A percentile compares a stretch with the other conserved stretches of the same genome.
phyloP scores from a whole-genome alignment of 2,113 vertebrate species.

The Rhinopithecus roxellana region DNA sequence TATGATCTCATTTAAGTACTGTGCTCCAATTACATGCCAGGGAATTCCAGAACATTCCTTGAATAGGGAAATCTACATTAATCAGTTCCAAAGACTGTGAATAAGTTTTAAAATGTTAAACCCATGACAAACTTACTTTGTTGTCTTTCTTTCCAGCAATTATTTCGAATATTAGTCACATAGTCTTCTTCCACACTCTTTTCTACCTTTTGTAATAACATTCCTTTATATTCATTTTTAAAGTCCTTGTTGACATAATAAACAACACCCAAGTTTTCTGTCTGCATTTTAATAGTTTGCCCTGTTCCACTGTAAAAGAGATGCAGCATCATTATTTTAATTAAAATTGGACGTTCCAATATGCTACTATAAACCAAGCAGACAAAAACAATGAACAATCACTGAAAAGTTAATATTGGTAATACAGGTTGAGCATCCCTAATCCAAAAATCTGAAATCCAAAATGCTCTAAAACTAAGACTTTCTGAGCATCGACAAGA shows the following conservation, averaged over 20 bases:
- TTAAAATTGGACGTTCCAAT: slow-evolving; percentile 17
- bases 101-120: background rate
- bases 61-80: background rate
- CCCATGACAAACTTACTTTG: slow-evolving; percentile 89
- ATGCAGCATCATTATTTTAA: slow-evolving; percentile 47
- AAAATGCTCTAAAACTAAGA: background rate
- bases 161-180: slow-evolving; percentile 95
- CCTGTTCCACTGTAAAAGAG: slow-evolving; percentile 90
- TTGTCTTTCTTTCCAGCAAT: slow-evolving; percentile 98
- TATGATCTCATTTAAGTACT: background rate
- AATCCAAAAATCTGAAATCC: background rate
- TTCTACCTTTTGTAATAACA: slow-evolving; percentile 93
- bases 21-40: background rate
- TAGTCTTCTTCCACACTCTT: slow-evolving; percentile 98
- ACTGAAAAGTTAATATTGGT: slow-evolving; percentile 8
- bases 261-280: slow-evolving; percentile 92
- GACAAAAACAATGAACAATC: slow-evolving; percentile 26
- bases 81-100: slow-evolving; percentile 28
- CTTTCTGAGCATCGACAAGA: background rate
- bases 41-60: background rate
- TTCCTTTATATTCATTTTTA: slow-evolving; percentile 94
- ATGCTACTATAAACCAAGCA: slow-evolving; percentile 17
- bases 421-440: background rate
- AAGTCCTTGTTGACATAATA: slow-evolving; percentile 97
- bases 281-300: slow-evolving; percentile 94